Percentiles rank a stretch among this genome's conserved stretches.
phyloP scores from a whole-genome alignment of 2,888 invertebrate genomes.

The Dioctria linearis region DNA sequence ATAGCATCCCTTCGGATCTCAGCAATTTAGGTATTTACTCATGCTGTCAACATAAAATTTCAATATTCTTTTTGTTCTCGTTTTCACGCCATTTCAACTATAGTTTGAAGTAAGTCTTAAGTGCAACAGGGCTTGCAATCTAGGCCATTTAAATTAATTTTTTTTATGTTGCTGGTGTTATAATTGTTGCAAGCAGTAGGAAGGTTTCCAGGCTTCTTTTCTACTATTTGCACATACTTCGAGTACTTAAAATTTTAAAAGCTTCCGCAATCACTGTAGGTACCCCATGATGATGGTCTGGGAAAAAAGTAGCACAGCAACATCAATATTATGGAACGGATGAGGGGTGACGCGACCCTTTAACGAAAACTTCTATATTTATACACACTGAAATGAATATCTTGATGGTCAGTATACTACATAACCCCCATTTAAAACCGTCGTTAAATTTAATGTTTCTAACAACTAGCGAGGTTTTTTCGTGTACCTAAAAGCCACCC shows the following conservation, averaged over 20 bases:
- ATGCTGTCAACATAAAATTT: slow-evolving; percentile 42
- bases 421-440: background rate
- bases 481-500: background rate
- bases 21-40: slow-evolving; percentile 26
- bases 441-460: background rate
- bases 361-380: background rate
- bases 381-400: background rate
- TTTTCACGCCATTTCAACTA: slow-evolving; percentile 1
- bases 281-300: background rate
- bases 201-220: background rate
- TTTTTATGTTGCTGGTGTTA: slow-evolving; percentile 18
- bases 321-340: background rate
- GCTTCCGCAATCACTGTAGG: background rate
- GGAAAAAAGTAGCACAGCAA: background rate
- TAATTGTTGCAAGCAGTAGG: background rate
- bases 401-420: background rate
- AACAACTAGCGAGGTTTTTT: background rate
- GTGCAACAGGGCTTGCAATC: slow-evolving; percentile 36
- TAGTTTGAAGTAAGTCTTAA: background rate
- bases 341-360: background rate
- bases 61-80: slow-evolving; percentile 13
- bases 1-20: slow-evolving; percentile 22
- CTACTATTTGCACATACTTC: background rate
- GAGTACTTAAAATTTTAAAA: slow-evolving; percentile 1
- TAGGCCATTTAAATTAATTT: slow-evolving; percentile 37